phyloP scores from a whole-genome alignment of 2,797 vertebrate species.

The Oophaga sylvatica region DNA sequence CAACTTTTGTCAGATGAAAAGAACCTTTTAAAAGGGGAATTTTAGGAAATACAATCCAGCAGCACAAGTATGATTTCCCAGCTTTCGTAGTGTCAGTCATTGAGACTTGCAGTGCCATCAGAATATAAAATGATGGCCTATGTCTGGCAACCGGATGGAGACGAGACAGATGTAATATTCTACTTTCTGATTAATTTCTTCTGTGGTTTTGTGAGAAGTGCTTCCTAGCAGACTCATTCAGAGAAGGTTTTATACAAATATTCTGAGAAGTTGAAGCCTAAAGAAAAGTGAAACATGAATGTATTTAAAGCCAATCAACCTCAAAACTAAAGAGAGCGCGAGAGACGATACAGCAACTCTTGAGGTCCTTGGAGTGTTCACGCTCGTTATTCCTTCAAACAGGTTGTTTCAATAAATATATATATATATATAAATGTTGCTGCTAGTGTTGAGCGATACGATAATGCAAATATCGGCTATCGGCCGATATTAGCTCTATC shows the following conservation, averaged over 20 bases:
- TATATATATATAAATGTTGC: too few relatives aligned
- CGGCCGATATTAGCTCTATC: too few relatives aligned
- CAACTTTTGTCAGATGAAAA: constrained; percentile 19
- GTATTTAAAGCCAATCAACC: background rate
- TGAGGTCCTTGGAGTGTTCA: background rate
- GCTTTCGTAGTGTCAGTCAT: constrained; percentile 7
- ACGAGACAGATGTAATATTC: background rate
- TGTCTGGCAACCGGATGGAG: background rate
- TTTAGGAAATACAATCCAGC: constrained; percentile 30
- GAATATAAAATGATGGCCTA: constrained; percentile 11
- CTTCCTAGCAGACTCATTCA: background rate
- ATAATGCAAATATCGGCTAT: too few relatives aligned
- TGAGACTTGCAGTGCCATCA: background rate
- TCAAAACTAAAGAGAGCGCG: background rate
- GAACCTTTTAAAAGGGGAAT: constrained; percentile 7
- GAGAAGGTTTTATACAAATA: background rate
- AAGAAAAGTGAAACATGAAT: background rate
- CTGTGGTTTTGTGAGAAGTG: background rate
- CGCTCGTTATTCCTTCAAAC: background rate
- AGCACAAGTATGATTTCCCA: constrained; percentile 39
- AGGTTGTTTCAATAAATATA: too few relatives aligned
- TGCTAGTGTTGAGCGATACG: too few relatives aligned
- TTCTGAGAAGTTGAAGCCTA: background rate
- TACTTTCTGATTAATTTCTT: background rate
- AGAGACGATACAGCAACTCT: background rate